A percentile compares a stretch with the other conserved stretches of the same genome.
Conservation (phyloP, 2,888 invertebrate species). For the Conistra vaccinii region DNA sequence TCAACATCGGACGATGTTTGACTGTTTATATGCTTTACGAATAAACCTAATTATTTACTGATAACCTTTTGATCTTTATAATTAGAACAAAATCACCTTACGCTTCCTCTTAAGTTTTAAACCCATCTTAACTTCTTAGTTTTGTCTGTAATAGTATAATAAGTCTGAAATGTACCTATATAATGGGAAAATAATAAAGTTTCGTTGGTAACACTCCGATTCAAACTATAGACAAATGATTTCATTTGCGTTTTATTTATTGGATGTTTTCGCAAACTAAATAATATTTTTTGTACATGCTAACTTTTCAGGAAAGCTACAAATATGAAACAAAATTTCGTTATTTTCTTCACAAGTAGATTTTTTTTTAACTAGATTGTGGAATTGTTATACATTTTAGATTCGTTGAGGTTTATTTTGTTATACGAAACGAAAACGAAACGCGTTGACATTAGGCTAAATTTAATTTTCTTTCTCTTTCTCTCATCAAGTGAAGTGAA, state of each 20-base stretch:
- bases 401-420: too few species aligned
- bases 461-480: constrained; percentile 72
- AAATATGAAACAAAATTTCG: accelerated
- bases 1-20: constrained; percentile 37
- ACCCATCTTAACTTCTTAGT: too few species aligned
- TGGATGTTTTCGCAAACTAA: not conserved
- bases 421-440: constrained; percentile 28
- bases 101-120: not conserved
- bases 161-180: not conserved
- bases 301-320: not conserved
- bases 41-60: constrained; percentile 48
- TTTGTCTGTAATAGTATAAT: not conserved
- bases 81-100: not conserved
- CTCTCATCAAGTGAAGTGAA: constrained; percentile 75
- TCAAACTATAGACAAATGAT: constrained; percentile 1
- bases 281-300: not conserved
- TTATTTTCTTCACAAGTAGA: accelerated
- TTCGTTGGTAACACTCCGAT: constrained; percentile 8
- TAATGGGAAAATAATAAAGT: not conserved
- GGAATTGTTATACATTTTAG: too few species aligned
- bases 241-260: constrained; percentile 36
- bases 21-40: constrained; percentile 51
- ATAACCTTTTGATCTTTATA: not conserved
- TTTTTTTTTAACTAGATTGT: too few species aligned
- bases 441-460: constrained; percentile 16